phyloP scores from a whole-genome alignment of 2,888 invertebrate species.

The Hymenopus coronatus region DNA sequence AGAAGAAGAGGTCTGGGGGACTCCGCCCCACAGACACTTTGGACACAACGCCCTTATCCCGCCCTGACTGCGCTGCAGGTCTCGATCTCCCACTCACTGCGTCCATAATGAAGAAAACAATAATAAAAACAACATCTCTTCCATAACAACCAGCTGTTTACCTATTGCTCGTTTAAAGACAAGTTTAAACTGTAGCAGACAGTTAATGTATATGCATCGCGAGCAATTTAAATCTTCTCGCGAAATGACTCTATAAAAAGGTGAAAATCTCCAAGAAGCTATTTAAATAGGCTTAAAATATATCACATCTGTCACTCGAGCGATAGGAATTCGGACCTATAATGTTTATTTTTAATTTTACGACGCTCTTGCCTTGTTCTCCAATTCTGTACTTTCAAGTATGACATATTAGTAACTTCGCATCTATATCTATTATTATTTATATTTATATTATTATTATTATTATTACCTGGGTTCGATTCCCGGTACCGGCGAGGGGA shows the following conservation, averaged over 20 bases:
- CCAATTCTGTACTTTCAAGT: too few species aligned
- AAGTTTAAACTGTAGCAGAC: neutral
- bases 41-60: neutral
- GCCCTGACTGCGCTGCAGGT: neutral
- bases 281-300: neutral
- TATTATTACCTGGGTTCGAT: too few species aligned
- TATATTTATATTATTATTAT: too few species aligned
- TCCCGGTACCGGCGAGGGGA: too few species aligned
- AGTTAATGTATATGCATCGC: neutral
- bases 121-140: neutral
- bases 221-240: neutral
- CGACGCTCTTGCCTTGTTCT: neutral
- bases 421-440: too few species aligned
- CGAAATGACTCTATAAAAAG: neutral
- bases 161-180: neutral
- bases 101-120: neutral
- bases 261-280: neutral
- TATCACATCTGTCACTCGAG: neutral
- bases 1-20: neutral
- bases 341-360: neutral
- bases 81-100: neutral
- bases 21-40: conserved; percentile 5
- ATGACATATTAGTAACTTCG: too few species aligned
- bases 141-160: neutral
- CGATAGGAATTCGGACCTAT: neutral